These are phyloP conservation scores for Cyaniris semiargus DNA, from an alignment of 2,888 invertebrate species.

Conservation along the genomic window DNA sequence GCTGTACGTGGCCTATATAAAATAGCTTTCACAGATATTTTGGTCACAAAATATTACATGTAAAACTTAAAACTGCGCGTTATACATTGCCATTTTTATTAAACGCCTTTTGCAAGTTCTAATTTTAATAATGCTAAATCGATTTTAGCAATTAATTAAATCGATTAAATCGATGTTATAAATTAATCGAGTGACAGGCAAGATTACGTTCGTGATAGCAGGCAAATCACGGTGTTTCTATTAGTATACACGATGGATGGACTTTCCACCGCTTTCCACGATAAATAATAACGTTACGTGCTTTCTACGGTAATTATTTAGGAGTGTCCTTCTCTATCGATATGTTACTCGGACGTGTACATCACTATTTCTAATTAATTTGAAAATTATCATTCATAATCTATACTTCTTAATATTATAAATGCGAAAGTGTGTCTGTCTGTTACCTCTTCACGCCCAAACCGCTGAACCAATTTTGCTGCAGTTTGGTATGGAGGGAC, in stretches of 20 bases:
- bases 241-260: constrained; percentile 38
- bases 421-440: too few species aligned
- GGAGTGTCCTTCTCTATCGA: constrained; percentile 50
- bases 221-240: constrained; percentile 35
- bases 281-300: constrained; percentile 66
- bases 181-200: constrained; percentile 24
- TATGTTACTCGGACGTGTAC: constrained; percentile 40
- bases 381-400: not conserved
- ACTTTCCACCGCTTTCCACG: constrained; percentile 66
- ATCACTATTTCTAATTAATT: constrained; percentile 35
- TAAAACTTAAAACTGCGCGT: too few species aligned
- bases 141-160: constrained; percentile 28
- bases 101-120: not conserved
- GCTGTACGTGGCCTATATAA: too few species aligned
- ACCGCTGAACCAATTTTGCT: too few species aligned
- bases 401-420: too few species aligned
- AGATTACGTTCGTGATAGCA: constrained; percentile 32
- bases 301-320: constrained; percentile 51
- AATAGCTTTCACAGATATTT: too few species aligned
- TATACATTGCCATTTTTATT: not conserved
- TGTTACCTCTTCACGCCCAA: too few species aligned
- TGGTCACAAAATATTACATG: too few species aligned
- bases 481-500: too few species aligned
- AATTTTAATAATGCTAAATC: not conserved
- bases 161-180: constrained; percentile 29